Evolutionary conservation across 2,888 invertebrate species (phyloP), one percentile per base, ranked within the genome.

Genomic region (Allolobophora icterica): DNA sequence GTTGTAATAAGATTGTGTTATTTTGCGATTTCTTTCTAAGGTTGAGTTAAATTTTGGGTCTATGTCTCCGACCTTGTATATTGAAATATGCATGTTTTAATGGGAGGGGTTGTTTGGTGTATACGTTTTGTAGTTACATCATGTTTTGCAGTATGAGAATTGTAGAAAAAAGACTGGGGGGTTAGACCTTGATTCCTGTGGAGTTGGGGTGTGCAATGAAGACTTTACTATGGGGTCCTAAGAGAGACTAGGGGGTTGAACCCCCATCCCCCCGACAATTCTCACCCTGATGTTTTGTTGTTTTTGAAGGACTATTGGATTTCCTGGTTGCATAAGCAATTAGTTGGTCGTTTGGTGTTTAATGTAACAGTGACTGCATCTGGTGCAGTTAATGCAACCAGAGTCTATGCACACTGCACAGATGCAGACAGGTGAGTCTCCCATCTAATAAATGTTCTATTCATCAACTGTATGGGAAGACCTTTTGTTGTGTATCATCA

Each of bases 321-420:
- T 94, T 97, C 97, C 0, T 96, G 97, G 0, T 95, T 98, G 30
- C 97, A 97, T 95, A 98, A 98, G 95, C 96, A 96, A 93, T 95
- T 98, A 34, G 97, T 98, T 93, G 98, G 98, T 0, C 96, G 96
- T 84, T 96, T 96, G 95, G 97, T 97, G 0, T 94, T 97, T 8
- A 90, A 92, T 40, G 93, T 90, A 42, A 38, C 21, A 52, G 95
- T 93, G 5, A 92, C 91, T 33, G 92, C 92, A 3, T n/a, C 84
- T 38, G 24, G 42, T 11, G 42, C 84, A 71, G 30, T 90, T 71
- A 24, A n/a, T 21, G 34, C 71, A 30, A 42, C 83, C 2, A 96
- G 97, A 93, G 95, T 97, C 93, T 97, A 97, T 94, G 97, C 97
- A 0, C 98, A 98, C 94, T 98, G 98, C 95, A 96, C 93, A 19